A percentile compares a stretch with the other conserved stretches of the same genome.
phyloP scores from a whole-genome alignment of 92 coral and sea anemone species.

The Metridium senile region DNA sequence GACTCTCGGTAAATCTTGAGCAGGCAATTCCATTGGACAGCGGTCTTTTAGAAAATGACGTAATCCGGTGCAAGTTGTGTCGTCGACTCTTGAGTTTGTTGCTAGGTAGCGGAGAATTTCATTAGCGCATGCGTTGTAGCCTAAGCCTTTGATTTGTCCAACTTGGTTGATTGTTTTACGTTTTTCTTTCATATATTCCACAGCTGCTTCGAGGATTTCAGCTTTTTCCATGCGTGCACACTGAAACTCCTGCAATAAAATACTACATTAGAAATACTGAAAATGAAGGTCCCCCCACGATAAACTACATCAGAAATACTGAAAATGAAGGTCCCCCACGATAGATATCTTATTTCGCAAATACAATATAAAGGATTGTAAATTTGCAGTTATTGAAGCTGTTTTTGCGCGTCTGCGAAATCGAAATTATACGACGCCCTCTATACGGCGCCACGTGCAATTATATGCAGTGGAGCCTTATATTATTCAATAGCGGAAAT shows the following conservation, averaged over 20 bases:
- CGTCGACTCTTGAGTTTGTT: neutral
- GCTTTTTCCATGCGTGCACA: conserved; percentile 31
- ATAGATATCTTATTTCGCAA: too few species aligned
- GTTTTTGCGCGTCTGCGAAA: too few species aligned
- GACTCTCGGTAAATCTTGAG: neutral
- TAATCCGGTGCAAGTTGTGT: conserved; percentile 1
- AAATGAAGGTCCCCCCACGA: too few species aligned
- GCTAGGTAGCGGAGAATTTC: conserved; percentile 14
- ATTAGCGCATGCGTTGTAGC: conserved; percentile 24
- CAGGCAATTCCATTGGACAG: conserved; percentile 1
- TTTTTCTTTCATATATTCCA: conserved; percentile 10
- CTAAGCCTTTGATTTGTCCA: neutral
- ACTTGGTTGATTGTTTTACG: neutral
- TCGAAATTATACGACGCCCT: too few species aligned
- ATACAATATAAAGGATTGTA: too few species aligned
- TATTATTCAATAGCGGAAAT: too few species aligned
- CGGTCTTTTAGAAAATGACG: conserved; percentile 8
- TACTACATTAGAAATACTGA: neutral
- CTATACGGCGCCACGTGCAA: too few species aligned
- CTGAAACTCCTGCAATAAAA: conserved; percentile 23
- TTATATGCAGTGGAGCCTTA: too few species aligned
- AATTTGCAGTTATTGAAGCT: too few species aligned
- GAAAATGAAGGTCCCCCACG: too few species aligned
- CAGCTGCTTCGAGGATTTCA: conserved; percentile 29
- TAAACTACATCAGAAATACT: too few species aligned